Conservation (phyloP, 2,888 invertebrate species). For the Brachylomia viminalis region DNA sequence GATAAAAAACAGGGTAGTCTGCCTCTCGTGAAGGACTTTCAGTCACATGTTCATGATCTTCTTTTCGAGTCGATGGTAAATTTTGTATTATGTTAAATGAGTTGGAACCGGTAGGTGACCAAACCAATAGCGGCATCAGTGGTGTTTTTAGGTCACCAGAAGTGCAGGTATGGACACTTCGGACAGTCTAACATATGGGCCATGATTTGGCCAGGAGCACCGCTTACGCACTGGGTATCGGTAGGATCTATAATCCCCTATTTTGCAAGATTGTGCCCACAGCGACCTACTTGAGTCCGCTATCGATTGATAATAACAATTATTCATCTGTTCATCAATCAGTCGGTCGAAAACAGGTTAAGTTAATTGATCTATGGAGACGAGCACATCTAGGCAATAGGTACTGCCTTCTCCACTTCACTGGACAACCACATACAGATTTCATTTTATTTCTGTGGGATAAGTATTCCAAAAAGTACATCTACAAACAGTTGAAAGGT, state of each 20-base stretch:
- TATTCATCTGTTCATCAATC: neutral
- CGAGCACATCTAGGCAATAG: neutral
- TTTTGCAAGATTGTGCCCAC: neutral
- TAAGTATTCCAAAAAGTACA: neutral
- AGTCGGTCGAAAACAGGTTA: slow-evolving; percentile 27
- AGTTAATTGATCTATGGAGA: slow-evolving; percentile 34
- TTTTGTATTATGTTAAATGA: no score
- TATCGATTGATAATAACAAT: neutral
- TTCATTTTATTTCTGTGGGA: neutral
- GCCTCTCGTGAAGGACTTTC: neutral
- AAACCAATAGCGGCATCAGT: neutral
- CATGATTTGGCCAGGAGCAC: neutral
- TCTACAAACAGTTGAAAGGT: neutral
- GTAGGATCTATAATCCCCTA: neutral
- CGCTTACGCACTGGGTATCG: neutral
- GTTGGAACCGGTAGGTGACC: no score
- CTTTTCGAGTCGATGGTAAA: neutral
- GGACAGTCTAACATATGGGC: neutral
- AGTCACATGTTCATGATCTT: neutral
- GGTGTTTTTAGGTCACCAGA: neutral
- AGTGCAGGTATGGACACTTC: no score
- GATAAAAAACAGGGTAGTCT: neutral
- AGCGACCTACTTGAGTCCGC: neutral
- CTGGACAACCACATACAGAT: neutral
- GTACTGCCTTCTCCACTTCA: neutral